These are phyloP conservation scores for Rhagonycha lutea DNA, from an alignment of 2,888 invertebrate species.

Conservation along the genomic window DNA sequence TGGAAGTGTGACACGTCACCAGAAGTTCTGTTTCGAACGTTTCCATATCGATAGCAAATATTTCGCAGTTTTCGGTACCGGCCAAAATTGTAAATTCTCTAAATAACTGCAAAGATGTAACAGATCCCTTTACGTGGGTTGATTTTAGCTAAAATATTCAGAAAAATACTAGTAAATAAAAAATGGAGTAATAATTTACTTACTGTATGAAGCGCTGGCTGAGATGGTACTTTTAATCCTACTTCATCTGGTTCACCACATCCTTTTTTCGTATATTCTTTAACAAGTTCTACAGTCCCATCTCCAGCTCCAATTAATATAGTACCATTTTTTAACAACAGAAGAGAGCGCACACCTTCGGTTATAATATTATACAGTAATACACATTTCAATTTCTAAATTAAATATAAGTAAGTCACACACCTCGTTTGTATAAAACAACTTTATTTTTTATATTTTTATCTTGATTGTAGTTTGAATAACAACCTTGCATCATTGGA, in stretches of 20 bases:
- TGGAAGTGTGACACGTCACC: constrained; percentile 80
- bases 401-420: neutral
- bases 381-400: neutral
- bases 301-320: constrained; percentile 84
- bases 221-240: constrained; percentile 53
- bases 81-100: constrained; percentile 67
- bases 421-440: constrained; percentile 64
- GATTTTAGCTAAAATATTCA: constrained; percentile 53
- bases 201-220: constrained; percentile 56
- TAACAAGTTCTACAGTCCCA: constrained; percentile 77
- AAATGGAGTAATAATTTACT: constrained; percentile 24
- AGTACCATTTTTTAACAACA: constrained; percentile 64
- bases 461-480: constrained; percentile 64
- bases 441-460: constrained; percentile 60
- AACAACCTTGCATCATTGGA: constrained; percentile 68
- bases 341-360: constrained; percentile 68
- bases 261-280: constrained; percentile 43
- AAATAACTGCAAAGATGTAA: constrained; percentile 75
- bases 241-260: constrained; percentile 29
- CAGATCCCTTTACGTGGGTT: constrained; percentile 65
- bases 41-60: constrained; percentile 73
- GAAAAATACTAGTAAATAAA: neutral
- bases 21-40: constrained; percentile 72
- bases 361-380: constrained; percentile 26
- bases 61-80: constrained; percentile 79